Evolutionary conservation across 2,113 vertebrate species (phyloP).

Genomic region (Circaetus gallicus): DNA sequence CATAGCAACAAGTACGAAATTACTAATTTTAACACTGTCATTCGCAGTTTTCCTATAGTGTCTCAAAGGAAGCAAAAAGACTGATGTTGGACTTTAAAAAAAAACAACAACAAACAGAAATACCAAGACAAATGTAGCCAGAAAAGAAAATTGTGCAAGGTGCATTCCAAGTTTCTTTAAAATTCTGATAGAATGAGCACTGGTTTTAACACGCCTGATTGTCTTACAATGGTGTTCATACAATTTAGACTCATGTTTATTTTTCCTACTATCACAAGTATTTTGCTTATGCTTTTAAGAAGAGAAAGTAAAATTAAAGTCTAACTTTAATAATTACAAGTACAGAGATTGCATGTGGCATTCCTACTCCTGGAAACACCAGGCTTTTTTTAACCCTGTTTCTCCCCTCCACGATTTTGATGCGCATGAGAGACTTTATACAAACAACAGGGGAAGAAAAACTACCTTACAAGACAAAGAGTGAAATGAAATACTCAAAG

Average conservation of each 20-base stretch:
- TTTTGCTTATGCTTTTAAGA: neutral
- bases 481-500: neutral
- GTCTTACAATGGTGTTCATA: neutral
- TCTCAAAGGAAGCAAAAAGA: neutral
- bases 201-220: neutral
- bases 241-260: neutral
- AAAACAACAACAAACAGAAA: neutral
- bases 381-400: neutral
- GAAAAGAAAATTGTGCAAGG: neutral
- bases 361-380: neutral
- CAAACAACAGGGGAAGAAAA: neutral
- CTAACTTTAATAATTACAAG: neutral
- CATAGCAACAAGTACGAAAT: neutral
- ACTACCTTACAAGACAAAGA: neutral
- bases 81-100: neutral
- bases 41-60: neutral
- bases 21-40: neutral
- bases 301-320: neutral
- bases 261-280: neutral
- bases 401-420: neutral
- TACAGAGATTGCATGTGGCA: neutral
- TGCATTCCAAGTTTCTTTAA: neutral
- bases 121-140: neutral
- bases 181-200: neutral
- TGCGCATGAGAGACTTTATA: neutral